These are phyloP conservation scores for Hyles vespertilio DNA, from an alignment of 1,140 invertebrate species.

Conservation along the genomic window DNA sequence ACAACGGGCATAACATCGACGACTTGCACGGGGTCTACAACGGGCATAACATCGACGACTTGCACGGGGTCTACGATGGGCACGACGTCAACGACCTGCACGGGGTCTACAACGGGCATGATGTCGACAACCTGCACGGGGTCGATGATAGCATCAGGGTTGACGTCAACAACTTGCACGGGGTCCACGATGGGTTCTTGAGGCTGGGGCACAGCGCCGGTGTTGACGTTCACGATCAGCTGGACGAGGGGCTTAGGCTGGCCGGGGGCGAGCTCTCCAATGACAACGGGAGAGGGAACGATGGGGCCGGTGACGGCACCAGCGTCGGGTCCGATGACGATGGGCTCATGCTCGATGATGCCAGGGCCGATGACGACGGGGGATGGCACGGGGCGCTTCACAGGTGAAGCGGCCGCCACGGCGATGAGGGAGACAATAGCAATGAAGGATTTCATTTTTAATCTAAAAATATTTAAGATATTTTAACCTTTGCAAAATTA, in stretches of 20 bases:
- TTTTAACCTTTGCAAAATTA: no score
- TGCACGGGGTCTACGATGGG: conserved; percentile 8
- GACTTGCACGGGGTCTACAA: no score
- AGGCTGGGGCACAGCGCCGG: background rate
- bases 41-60: no score
- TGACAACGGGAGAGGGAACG: conserved; percentile 2
- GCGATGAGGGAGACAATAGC: conserved; percentile 36
- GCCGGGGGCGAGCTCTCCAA: background rate
- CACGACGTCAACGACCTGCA: background rate
- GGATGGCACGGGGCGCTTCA: conserved; percentile 15
- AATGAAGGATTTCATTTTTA: conserved; percentile 52
- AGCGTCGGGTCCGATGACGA: conserved; percentile 16
- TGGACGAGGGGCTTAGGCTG: conserved; percentile 4
- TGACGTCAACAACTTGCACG: background rate
- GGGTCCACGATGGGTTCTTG: conserved; percentile 8
- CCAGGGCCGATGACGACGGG: conserved; percentile 45
- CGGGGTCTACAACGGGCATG: conserved; percentile 5
- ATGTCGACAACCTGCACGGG: conserved; percentile 1
- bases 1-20: background rate
- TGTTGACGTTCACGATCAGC: conserved; percentile 7
- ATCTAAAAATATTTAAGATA: conserved; percentile 10
- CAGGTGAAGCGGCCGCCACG: conserved; percentile 30
- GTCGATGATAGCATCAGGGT: background rate
- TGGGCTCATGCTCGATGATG: conserved; percentile 31
- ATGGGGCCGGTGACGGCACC: conserved; percentile 11